Evolutionary conservation across 2,888 invertebrate genomes (phyloP), one percentile per base, ranked within the genome.

Genomic region (Palloptera scutellata): DNA sequence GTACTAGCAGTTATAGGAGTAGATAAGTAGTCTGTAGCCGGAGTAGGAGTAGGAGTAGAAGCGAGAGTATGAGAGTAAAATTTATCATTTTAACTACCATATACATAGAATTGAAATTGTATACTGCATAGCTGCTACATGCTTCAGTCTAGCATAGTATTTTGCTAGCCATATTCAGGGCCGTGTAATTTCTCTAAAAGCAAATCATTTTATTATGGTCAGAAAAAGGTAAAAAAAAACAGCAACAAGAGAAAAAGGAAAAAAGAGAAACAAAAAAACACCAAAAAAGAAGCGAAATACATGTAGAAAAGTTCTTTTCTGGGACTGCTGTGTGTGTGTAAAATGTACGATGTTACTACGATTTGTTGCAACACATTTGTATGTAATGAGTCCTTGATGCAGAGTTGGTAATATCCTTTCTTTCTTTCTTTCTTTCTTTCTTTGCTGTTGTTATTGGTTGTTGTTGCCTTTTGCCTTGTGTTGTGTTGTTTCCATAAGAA

Each of bases 191-290:
- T 80, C 78, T 79, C 75, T 80, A 79, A 79, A 79, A 80, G 78
- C 79, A 78, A 80, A 79, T 80, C 77, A 79, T 79, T 80, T 80
- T 76, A 76, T 78, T 79, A 79, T 77, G 75, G 74, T 72, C 64
- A 68, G 45, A 52, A 69, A 54, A 63, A 64, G 64, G 42, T 42
- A 15, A 17, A 11, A 59, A 19, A 53, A 66, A 63, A 45, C 52
- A 64, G 48, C 45, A 62, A 68, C 20, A 41, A 52, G 30, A 57
- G 59, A 60, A 41, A 45, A 67, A 67, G 66, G 61, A 64, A 67
- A 68, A 8, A 70, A 72, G 69, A 75, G 68, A 62, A 70, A 72
- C 73, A 66, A 11, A 69, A 74, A 76, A 76, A 74, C 74, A 72
- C 75, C 5, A 17, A 30, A 30, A 30, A 30, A 30, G 6, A 30